Conservation (phyloP, 1,140 invertebrate species). For the Latrodectus geometricus region DNA sequence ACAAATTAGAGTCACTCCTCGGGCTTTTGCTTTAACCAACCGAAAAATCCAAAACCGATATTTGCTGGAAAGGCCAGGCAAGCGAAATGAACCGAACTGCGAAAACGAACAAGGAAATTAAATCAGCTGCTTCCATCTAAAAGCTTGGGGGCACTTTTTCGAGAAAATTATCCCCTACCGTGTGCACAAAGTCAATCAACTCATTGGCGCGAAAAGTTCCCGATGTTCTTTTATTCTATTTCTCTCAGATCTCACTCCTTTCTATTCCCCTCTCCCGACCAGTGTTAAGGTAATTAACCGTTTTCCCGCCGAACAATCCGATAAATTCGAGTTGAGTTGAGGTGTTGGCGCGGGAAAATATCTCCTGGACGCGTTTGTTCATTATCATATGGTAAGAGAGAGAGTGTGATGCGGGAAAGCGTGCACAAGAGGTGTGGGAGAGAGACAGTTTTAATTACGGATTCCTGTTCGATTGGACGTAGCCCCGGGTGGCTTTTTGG, state of each 20-base stretch:
- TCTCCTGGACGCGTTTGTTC: constrained; percentile 47
- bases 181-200: constrained; percentile 56
- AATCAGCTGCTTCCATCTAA: constrained; percentile 32
- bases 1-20: too few species aligned
- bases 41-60: background rate
- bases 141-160: constrained; percentile 40
- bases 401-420: background rate
- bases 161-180: constrained; percentile 20
- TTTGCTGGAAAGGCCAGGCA: background rate
- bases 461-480: constrained; percentile 61
- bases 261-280: background rate
- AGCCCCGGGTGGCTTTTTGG: constrained; percentile 59
- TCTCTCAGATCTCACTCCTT: constrained; percentile 1
- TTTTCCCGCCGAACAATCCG: constrained; percentile 50
- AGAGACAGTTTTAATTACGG: constrained; percentile 57
- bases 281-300: constrained; percentile 50
- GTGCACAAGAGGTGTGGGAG: background rate
- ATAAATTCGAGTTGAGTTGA: constrained; percentile 55
- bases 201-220: constrained; percentile 59
- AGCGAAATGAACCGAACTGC: constrained; percentile 10
- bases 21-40: too few species aligned
- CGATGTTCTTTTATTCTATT: constrained; percentile 11
- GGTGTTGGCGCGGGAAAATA: constrained; percentile 48
- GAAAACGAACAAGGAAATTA: constrained; percentile 29
- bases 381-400: constrained; percentile 43